Conservation (phyloP, 2,797 vertebrate species). For the Podargus strigoides region DNA sequence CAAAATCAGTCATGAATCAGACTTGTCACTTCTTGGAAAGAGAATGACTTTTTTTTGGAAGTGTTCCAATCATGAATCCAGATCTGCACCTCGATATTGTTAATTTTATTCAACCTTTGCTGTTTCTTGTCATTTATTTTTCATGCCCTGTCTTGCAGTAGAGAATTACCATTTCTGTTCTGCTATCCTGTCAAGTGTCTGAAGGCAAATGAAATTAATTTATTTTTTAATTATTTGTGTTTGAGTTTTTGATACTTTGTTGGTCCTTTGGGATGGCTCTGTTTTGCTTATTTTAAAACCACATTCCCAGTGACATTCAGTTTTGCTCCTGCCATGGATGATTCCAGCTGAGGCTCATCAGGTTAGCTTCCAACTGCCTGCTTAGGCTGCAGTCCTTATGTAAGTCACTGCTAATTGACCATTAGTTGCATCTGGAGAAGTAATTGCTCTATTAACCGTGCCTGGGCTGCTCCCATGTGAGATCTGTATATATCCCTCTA, state of each 20-base stretch:
- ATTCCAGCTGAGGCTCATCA: not conserved
- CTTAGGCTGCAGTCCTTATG: not conserved
- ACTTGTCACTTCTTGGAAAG: not conserved
- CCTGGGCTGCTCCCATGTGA: not conserved
- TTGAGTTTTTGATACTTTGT: not conserved
- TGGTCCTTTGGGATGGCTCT: not conserved
- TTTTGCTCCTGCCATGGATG: not conserved
- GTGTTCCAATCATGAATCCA: not conserved
- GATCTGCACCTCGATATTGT: not conserved
- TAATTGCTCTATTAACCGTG: constrained; percentile 21
- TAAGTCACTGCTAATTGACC: constrained; percentile 14
- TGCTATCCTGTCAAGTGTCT: not conserved
- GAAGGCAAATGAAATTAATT: not conserved
- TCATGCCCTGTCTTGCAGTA: not conserved
- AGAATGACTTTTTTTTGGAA: not conserved
- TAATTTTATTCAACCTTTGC: not conserved
- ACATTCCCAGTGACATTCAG: not conserved
- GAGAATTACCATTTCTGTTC: not conserved
- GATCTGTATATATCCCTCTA: not conserved
- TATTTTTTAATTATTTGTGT: not conserved
- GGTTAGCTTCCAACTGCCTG: not conserved
- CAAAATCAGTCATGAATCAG: not conserved
- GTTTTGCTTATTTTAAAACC: not conserved
- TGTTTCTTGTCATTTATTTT: not conserved
- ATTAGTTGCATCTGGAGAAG: constrained; percentile 37